A percentile compares a stretch with the other conserved stretches of the same genome.
These are phyloP conservation scores for Cheilosia vulpina DNA, from an alignment of 2,888 invertebrate genomes.

Conservation along the genomic window DNA sequence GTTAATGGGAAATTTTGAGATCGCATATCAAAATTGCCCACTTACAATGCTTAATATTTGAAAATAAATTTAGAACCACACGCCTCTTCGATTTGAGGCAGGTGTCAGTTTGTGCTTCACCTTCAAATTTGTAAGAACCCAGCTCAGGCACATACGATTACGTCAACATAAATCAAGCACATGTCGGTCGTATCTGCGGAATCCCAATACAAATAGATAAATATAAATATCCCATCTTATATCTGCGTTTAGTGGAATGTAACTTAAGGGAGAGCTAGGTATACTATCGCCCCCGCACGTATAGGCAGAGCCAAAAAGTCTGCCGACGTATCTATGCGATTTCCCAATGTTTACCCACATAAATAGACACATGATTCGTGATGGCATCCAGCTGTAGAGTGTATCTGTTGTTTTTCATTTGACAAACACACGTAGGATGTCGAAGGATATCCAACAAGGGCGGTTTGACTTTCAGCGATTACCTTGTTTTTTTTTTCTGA, in stretches of 20 bases:
- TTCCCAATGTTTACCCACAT: constrained; percentile 26
- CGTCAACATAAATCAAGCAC: constrained; percentile 68
- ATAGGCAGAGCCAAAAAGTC: constrained; percentile 36
- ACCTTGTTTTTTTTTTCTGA: constrained; percentile 18
- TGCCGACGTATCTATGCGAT: constrained; percentile 24
- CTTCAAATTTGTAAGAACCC: constrained; percentile 39
- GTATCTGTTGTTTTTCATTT: constrained; percentile 26
- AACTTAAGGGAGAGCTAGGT: constrained; percentile 16
- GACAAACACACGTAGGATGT: constrained; percentile 46
- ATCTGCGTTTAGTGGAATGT: constrained; percentile 56
- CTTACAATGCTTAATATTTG: neutral
- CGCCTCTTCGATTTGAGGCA: neutral
- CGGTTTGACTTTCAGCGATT: constrained; percentile 52
- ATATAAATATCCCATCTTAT: constrained; percentile 36
- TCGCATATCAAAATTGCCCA: neutral
- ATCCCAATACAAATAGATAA: constrained; percentile 49
- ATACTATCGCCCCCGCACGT: constrained; percentile 16
- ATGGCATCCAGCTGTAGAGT: constrained; percentile 53
- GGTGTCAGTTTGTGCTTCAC: constrained; percentile 41
- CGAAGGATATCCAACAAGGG: constrained; percentile 39
- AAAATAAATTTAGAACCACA: neutral
- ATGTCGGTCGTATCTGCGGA: constrained; percentile 36
- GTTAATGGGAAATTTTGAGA: neutral
- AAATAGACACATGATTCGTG: constrained; percentile 65
- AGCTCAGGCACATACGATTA: constrained; percentile 27